Evolutionary conservation across 2,113 vertebrate genomes (phyloP), one percentile per base, ranked within the genome.

Genomic region (Seriola quinqueradiata): DNA sequence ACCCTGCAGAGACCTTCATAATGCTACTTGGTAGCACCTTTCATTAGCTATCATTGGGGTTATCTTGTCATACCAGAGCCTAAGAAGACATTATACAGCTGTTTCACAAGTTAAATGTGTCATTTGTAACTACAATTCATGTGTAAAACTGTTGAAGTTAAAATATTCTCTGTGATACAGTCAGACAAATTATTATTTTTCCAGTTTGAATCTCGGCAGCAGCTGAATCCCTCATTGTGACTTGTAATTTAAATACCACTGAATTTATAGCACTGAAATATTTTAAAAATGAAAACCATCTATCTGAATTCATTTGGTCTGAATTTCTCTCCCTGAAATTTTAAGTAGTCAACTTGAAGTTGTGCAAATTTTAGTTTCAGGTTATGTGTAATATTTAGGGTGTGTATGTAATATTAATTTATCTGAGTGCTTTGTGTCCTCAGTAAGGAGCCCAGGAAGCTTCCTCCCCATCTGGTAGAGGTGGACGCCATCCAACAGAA

Each of bases 401-500:
- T 48, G 48, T 75, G 55, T 38, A 38, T 50, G 19, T 48, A 36
- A 66, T 65, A 42, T 48, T 67, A 6, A 65, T 36, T 28, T 32
- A 71, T 54, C 8, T 8, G 17, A 42, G 8, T 70, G 25, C 25
- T 77, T 87, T 71, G 73, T 67, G 12, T 77, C 79, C 79, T 92
- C 82, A 99, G 98, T 77, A 91, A 68, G 0, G 95, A 96, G 38
- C 92, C 95, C 84, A 95, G 98, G 87, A 97, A 95, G 87, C 93
- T 96, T 82, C 96, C 97, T 46, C 97, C 98, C 16, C 97, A 99
- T 81, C 88, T 88, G 3, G 92, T 96, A 58, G 98, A 99, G 81
- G 95, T 99, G 17, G 97, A 98, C 21, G 97, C 97, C 69, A 96
- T 96, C 40, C 96, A 97, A 77, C 94, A 97, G 85, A 97, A 96